phyloP scores from a whole-genome alignment of 2,888 invertebrate species.

The Lasioglossum malachurum region DNA sequence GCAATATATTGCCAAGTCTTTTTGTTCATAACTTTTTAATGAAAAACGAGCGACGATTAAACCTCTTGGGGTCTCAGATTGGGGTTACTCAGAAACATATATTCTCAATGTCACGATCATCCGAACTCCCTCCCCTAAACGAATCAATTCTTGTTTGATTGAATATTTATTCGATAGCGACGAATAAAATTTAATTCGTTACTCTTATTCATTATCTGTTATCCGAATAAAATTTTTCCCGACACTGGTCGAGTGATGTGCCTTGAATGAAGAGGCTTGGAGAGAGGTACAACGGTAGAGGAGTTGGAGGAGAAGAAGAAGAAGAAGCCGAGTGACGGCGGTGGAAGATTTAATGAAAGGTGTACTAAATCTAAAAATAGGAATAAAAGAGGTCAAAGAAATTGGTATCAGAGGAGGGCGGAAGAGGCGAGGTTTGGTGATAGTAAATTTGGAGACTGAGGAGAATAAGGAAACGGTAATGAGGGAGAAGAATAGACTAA shows the following conservation, averaged over 20 bases:
- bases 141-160: too few relatives aligned
- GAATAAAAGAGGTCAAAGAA: background rate
- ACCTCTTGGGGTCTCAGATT: too few relatives aligned
- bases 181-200: background rate
- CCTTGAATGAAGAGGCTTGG: background rate
- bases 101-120: too few relatives aligned
- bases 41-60: too few relatives aligned
- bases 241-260: background rate
- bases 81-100: too few relatives aligned
- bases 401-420: background rate
- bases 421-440: background rate
- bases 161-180: too few relatives aligned
- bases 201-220: background rate
- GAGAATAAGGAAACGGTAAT: constrained; percentile 2
- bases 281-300: background rate
- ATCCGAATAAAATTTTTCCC: background rate
- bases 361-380: constrained; percentile 10
- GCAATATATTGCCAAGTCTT: too few relatives aligned
- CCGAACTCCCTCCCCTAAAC: too few relatives aligned
- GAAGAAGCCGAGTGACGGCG: background rate
- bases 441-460: background rate
- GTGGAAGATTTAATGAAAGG: constrained; percentile 3
- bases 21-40: too few relatives aligned
- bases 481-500: background rate
- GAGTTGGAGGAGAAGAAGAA: background rate